A percentile compares a stretch with the other conserved stretches of the same genome.
phyloP scores from a whole-genome alignment of 2,113 vertebrate species.

The Equus quagga region DNA sequence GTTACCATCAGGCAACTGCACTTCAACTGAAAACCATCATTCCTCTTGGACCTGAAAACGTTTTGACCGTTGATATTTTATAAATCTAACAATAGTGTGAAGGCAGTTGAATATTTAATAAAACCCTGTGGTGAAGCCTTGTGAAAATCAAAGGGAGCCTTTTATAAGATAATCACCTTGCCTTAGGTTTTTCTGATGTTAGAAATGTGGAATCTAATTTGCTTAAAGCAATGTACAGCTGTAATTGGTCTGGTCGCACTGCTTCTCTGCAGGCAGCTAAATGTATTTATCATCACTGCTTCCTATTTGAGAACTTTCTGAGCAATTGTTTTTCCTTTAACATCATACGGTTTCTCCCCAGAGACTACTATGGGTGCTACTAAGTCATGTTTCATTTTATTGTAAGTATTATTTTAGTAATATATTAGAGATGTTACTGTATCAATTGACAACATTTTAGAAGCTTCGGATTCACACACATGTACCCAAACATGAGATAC shows the following conservation, averaged over 20 bases:
- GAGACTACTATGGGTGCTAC: neutral
- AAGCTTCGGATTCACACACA: neutral
- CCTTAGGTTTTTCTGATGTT: conserved; percentile 25
- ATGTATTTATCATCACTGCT: neutral
- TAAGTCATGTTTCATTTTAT: neutral
- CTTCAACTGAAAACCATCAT: neutral
- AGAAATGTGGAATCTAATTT: neutral
- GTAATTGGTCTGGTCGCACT: neutral
- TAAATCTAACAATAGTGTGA: neutral
- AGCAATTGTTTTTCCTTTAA: conserved; percentile 20
- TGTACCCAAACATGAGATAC: neutral
- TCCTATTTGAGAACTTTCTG: neutral
- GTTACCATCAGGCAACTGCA: neutral
- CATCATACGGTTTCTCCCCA: neutral
- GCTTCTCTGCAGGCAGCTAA: neutral
- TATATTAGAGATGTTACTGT: neutral
- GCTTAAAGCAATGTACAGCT: neutral
- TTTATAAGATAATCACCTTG: neutral
- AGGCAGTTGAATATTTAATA: neutral
- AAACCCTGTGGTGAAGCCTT: neutral
- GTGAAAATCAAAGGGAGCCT: neutral
- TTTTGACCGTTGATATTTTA: neutral
- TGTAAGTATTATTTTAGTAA: conserved; percentile 15
- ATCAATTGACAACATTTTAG: conserved; percentile 27
- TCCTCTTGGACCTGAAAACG: neutral